Evolutionary conservation across 2,113 vertebrate genomes (phyloP).

Genomic region (Indicator maculatus): DNA sequence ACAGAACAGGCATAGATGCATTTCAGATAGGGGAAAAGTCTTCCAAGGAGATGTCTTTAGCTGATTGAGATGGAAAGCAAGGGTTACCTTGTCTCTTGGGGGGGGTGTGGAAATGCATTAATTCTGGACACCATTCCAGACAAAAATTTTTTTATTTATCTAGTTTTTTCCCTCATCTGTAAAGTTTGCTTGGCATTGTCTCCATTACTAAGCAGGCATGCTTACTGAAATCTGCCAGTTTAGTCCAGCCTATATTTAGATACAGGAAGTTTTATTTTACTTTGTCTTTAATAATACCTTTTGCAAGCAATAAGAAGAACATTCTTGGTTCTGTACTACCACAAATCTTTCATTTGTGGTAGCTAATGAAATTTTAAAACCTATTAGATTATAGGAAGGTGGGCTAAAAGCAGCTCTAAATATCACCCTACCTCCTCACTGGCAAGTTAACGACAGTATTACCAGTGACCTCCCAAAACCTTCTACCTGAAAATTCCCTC

Average conservation of each 20-base stretch:
- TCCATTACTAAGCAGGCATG: constrained; percentile 48
- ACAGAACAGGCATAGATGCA: not conserved
- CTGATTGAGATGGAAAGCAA: not conserved
- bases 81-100: constrained; percentile 15
- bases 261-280: constrained; percentile 38
- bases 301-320: constrained; percentile 2
- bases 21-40: not conserved
- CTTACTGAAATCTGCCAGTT: constrained; percentile 50
- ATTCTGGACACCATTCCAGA: constrained; percentile 52
- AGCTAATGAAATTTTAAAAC: constrained; percentile 49
- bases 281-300: constrained; percentile 3
- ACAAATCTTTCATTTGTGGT: constrained; percentile 52
- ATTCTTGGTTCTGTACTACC: not conserved
- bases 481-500: not conserved
- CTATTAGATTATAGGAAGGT: not conserved
- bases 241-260: constrained; percentile 49
- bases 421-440: not conserved
- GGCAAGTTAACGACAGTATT: not conserved
- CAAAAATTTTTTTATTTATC: constrained; percentile 37
- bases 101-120: not conserved
- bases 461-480: not conserved
- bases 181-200: constrained; percentile 46
- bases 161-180: not conserved
- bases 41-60: not conserved
- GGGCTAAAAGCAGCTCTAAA: constrained; percentile 3